A percentile compares a stretch with the other conserved stretches of the same genome.
These are phyloP conservation scores for Neoitamus cyanurus DNA, from an alignment of 2,888 invertebrate species.

Conservation along the genomic window DNA sequence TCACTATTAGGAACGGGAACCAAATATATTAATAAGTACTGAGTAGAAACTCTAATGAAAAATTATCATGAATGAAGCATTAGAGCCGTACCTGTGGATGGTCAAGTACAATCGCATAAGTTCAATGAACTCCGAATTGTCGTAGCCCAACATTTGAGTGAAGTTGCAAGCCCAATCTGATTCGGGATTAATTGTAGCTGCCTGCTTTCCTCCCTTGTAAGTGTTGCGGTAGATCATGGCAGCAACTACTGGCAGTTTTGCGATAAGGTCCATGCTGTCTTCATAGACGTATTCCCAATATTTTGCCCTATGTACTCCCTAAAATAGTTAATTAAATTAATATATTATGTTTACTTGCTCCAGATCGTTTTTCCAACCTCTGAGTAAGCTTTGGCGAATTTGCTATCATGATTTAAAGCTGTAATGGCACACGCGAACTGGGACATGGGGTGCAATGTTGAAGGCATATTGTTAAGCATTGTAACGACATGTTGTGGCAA, in stretches of 20 bases:
- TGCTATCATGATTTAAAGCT: conserved; percentile 84
- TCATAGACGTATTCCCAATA: conserved; percentile 86
- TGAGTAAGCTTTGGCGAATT: conserved; percentile 82
- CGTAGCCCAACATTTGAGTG: conserved; percentile 82
- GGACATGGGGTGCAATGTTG: conserved; percentile 85
- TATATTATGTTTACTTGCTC: neutral
- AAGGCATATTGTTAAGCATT: conserved; percentile 85
- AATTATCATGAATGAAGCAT: too few relatives aligned
- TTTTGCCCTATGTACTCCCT: conserved; percentile 77
- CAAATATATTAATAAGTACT: neutral
- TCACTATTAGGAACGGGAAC: conserved; percentile 66
- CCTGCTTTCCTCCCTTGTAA: conserved; percentile 74
- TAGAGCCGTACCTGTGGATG: conserved; percentile 72
- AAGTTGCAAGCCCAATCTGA: conserved; percentile 91
- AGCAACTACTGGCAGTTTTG: conserved; percentile 86
- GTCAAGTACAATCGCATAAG: conserved; percentile 87
- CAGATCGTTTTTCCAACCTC: conserved; percentile 54
- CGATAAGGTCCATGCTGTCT: conserved; percentile 88
- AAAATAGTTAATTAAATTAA: neutral
- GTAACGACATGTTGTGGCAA: conserved; percentile 85
- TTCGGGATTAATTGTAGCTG: conserved; percentile 79
- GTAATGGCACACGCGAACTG: conserved; percentile 85
- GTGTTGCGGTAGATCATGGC: conserved; percentile 87
- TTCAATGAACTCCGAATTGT: conserved; percentile 79
- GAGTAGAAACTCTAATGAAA: conserved; percentile 6